phyloP scores from a whole-genome alignment of 2,797 vertebrate genomes.

The Mallotus villosus region DNA sequence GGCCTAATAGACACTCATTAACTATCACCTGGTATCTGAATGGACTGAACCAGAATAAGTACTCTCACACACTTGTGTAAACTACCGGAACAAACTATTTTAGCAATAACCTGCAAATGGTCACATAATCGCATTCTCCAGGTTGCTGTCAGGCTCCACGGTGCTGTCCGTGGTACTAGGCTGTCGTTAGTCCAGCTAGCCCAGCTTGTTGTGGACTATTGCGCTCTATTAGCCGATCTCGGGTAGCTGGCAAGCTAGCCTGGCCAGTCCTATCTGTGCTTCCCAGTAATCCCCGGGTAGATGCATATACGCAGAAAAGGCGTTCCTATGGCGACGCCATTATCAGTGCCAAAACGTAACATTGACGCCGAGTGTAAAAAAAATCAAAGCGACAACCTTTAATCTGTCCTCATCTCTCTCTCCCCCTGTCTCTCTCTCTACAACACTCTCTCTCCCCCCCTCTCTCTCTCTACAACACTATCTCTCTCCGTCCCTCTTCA shows the following conservation, averaged over 20 bases:
- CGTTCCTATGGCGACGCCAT: constrained; percentile 22
- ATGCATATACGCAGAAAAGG: constrained; percentile 21
- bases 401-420: background rate
- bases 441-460: background rate
- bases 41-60: background rate
- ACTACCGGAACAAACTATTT: background rate
- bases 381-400: background rate
- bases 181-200: too few species aligned
- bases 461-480: background rate
- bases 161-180: too few species aligned
- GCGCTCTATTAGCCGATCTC: background rate
- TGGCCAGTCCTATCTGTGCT: constrained; percentile 23
- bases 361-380: background rate
- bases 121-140: background rate
- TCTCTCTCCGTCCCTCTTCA: background rate
- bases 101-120: constrained; percentile 37
- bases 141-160: too few species aligned
- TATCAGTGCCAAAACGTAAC: constrained; percentile 61
- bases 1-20: background rate
- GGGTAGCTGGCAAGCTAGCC: constrained; percentile 11
- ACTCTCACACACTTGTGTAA: background rate
- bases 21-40: background rate
- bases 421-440: too few species aligned
- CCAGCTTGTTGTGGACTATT: background rate
- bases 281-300: constrained; percentile 24